These are phyloP conservation scores for Amphiprion ocellaris DNA, from an alignment of 2,113 vertebrate genomes.

Conservation along the genomic window DNA sequence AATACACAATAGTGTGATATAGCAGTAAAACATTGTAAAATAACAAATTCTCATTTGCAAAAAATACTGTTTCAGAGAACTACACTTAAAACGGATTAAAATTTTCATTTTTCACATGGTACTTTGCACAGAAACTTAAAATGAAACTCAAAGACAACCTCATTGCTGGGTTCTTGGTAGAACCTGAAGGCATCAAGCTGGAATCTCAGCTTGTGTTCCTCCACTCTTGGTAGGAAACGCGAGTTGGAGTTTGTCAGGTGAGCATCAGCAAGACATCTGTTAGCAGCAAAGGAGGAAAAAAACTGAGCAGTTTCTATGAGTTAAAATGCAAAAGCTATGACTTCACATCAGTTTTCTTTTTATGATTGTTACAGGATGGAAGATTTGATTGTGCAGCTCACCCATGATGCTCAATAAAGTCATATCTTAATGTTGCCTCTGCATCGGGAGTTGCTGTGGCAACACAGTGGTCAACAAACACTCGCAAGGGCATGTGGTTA, in stretches of 20 bases:
- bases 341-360: background rate
- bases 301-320: background rate
- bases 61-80: too few relatives aligned
- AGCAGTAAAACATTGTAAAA: too few relatives aligned
- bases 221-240: slow-evolving; percentile 62
- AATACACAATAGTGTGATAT: too few relatives aligned
- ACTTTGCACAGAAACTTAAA: too few relatives aligned
- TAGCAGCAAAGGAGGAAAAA: background rate
- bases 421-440: slow-evolving; percentile 52
- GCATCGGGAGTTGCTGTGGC: slow-evolving; percentile 67
- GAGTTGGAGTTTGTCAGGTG: slow-evolving; percentile 73
- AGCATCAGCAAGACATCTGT: slow-evolving; percentile 78
- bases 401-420: slow-evolving; percentile 75
- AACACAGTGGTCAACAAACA: slow-evolving; percentile 75
- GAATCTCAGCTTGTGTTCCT: slow-evolving; percentile 69
- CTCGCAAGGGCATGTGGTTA: slow-evolving; percentile 68
- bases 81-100: too few relatives aligned
- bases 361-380: background rate
- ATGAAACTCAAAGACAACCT: slow-evolving; percentile 18
- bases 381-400: slow-evolving; percentile 32
- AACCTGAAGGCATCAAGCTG: slow-evolving; percentile 79
- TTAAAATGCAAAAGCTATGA: background rate
- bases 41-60: too few relatives aligned
- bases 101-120: too few relatives aligned
- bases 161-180: slow-evolving; percentile 53